phyloP scores from a whole-genome alignment of 2,113 vertebrate species.

The Garra rufa region DNA sequence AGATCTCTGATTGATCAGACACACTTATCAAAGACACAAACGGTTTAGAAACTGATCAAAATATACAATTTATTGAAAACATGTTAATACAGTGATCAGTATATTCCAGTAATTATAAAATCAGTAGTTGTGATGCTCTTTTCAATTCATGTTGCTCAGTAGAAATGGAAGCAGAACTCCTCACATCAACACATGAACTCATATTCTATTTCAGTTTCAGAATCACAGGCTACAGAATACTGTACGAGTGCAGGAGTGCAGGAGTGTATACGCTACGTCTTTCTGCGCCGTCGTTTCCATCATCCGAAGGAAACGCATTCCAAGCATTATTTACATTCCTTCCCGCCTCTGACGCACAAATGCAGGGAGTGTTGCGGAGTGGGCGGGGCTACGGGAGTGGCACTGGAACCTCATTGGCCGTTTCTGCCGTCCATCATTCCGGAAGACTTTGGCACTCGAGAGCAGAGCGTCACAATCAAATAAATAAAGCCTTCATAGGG shows the following conservation, averaged over 20 bases:
- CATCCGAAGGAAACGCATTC: neutral
- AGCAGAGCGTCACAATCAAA: neutral
- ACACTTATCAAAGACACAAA: neutral
- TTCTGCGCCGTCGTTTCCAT: neutral
- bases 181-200: too few relatives aligned
- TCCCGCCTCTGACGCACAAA: neutral
- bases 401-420: slow-evolving; percentile 12
- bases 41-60: slow-evolving; percentile 67
- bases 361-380: neutral
- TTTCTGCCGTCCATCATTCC: neutral
- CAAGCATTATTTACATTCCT: neutral
- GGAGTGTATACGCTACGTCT: too few relatives aligned
- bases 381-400: neutral
- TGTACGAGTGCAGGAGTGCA: neutral
- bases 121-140: slow-evolving; percentile 75
- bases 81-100: slow-evolving; percentile 78
- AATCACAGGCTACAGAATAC: slow-evolving; percentile 4
- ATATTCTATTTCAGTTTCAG: neutral
- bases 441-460: slow-evolving; percentile 34
- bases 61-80: slow-evolving; percentile 85
- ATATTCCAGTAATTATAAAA: slow-evolving; percentile 79
- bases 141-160: slow-evolving; percentile 44
- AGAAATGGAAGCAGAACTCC: neutral
- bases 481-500: neutral
- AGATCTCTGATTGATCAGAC: too few relatives aligned